Evolutionary conservation across 2,888 invertebrate genomes (phyloP).

Genomic region (Cylindroiulus punctatus): DNA sequence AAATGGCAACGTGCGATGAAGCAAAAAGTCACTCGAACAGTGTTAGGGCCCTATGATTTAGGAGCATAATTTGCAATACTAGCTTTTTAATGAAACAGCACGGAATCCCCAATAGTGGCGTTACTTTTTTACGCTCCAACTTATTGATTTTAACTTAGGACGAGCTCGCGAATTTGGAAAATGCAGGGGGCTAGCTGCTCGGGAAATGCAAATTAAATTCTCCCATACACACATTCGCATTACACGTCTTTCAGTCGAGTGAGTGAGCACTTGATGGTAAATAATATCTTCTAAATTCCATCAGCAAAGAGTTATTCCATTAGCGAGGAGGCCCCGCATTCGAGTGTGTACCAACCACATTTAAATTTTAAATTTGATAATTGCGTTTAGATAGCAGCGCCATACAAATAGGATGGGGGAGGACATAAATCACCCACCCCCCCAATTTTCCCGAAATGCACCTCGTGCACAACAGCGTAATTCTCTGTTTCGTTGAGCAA

Average conservation of each 20-base stretch:
- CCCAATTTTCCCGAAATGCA: not conserved
- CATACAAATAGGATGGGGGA: not conserved
- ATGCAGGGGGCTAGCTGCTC: conserved; percentile 7
- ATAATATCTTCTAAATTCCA: conserved; percentile 34
- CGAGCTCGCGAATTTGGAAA: not conserved
- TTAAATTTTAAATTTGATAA: conserved; percentile 42
- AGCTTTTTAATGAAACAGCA: conserved; percentile 33
- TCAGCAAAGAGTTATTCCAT: conserved; percentile 7
- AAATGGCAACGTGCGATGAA: not conserved
- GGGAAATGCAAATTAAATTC: conserved; percentile 11
- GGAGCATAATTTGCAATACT: conserved; percentile 31
- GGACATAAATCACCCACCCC: not conserved
- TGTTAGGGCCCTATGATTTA: not conserved
- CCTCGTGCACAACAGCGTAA: not conserved
- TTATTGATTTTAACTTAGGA: conserved; percentile 42
- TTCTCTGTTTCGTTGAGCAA: not conserved
- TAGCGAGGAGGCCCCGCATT: not conserved
- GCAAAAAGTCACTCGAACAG: not conserved
- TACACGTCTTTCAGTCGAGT: not conserved
- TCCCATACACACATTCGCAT: not conserved
- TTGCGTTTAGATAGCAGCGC: conserved; percentile 27
- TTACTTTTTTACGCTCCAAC: not conserved
- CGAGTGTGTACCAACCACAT: not conserved
- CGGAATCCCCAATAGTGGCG: conserved; percentile 6
- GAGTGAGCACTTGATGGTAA: conserved; percentile 12